Base-by-base conservation (phyloP, 1,140 invertebrate genomes). In the Lepeophtheirus salmonis region DNA sequence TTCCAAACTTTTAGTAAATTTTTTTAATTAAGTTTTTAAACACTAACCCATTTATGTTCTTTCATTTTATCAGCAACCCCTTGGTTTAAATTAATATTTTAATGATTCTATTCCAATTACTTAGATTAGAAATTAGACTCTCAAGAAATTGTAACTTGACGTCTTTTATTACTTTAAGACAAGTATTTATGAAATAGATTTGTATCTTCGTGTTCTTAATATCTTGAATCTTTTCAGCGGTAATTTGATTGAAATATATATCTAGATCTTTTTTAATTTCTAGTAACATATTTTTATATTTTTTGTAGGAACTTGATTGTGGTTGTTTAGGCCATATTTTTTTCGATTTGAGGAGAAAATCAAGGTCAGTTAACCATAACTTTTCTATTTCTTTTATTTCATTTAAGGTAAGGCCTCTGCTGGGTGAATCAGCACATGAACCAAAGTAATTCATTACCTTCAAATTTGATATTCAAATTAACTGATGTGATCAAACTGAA, bases 181-280 rank as follows among this genome's bases (percentile, higher is more conserved):
- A n/a, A 21, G 4, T 2, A 24, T 16, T 12, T 21, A 12, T 14
- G n/a, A 20, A 20, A 54, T 3, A 20, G 22, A n/a, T 54, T 20
- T 54, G 52, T 10, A 41, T 41, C n/a, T 41, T 41, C 6, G n/a
- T 41, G 6, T 41, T n/a, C n/a, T 41, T n/a, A 10, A 41, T 41
- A 10, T 41, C n/a, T n/a, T 41, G 6, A n/a, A 41, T 41, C n/a
- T 41, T 41, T 41, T 41, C 30, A 10, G 30, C n/a, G 6, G 30
- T 41, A 10, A 54, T 23, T 54, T 54, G 52, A 3, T 20, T 54
- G 13, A 54, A 54, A 54, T 54, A 54, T 21, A 54, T 54, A 2
- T 20, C 52, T 16, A 54, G 10, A 17, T 54, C 22, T 1, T 1
- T 20, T 17, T 54, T 17, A 41, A n/a, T n/a, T n/a, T n/a, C n/a